Percentiles rank a stretch among this genome's conserved stretches.
Conservation (phyloP, 2,113 vertebrate genomes). For the Propithecus coquereli region DNA sequence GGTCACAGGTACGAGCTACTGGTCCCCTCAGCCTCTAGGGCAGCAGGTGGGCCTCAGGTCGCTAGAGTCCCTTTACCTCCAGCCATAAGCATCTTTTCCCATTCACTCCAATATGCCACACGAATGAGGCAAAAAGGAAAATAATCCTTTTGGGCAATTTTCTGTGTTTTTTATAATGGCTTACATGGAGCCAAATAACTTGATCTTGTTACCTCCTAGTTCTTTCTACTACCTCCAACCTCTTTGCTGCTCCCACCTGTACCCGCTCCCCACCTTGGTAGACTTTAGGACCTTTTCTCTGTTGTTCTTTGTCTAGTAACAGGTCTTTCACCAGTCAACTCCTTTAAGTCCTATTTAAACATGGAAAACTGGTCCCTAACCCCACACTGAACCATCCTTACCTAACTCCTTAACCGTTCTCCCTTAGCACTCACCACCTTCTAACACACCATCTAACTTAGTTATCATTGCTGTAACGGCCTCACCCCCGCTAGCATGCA, state of each 20-base stretch:
- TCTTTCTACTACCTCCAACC: background rate
- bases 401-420: background rate
- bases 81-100: background rate
- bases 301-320: background rate
- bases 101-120: background rate
- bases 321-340: background rate
- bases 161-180: background rate
- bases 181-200: background rate
- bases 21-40: background rate
- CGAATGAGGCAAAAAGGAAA: background rate
- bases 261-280: background rate
- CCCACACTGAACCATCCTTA: background rate
- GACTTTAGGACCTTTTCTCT: background rate
- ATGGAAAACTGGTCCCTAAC: background rate
- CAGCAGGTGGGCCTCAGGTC: rapidly evolving
- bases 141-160: background rate
- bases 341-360: background rate
- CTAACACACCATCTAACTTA: background rate
- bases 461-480: background rate
- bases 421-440: background rate
- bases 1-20: background rate
- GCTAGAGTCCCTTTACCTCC: background rate
- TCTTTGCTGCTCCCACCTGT: too few relatives aligned
- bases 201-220: background rate
- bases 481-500: background rate